Evolutionary conservation across 2,797 vertebrate species (phyloP), one percentile per base, ranked within the genome.

Genomic region (Parambassis ranga): DNA sequence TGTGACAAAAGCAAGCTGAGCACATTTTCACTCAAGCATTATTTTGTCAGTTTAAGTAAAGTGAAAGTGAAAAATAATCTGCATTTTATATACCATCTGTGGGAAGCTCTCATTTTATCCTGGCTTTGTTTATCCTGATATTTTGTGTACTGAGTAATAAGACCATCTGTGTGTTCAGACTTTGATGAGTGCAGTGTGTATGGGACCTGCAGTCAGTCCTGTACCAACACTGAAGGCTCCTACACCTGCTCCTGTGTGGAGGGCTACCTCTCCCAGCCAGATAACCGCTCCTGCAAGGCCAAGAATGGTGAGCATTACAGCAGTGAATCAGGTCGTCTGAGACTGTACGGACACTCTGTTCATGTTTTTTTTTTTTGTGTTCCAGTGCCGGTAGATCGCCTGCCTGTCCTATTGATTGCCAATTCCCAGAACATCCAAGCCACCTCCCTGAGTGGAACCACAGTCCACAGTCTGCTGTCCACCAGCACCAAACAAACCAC

Each of bases 371-470:
- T 38, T 41, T 26, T 11, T 53, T 51, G 5, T 5, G 51, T 58
- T 71, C 16, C 84, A 99, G 97, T 95, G 38, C 97, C 97, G 0
- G 97, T 98, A 39, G 97, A 98, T 19, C 93, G 96, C n/a, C 94
- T 95, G 4, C 94, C 97, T 0, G 93, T 98, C 57, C 88, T 99
- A 62, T 90, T 99, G 77, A 98, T 99, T 0, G 96, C 96, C 78
- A 98, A 97, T 87, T 96, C 96, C 22, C 95, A 98, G 89, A 98
- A 96, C 91, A 97, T 98, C 87, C 92, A 98, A 75, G 96, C 95
- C 70, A 97, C 96, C 0, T 98, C 94, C 63, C 90, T 98, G 78
- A 97, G 91, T 0, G 95, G 96, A 6, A 88, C 89, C 28, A 91
- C 94, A 0, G 91, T 96, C 69, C 94, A 94, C 79, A 95, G 94